phyloP scores from a whole-genome alignment of 2,888 invertebrate species.

The Drosophila macrothrix region DNA sequence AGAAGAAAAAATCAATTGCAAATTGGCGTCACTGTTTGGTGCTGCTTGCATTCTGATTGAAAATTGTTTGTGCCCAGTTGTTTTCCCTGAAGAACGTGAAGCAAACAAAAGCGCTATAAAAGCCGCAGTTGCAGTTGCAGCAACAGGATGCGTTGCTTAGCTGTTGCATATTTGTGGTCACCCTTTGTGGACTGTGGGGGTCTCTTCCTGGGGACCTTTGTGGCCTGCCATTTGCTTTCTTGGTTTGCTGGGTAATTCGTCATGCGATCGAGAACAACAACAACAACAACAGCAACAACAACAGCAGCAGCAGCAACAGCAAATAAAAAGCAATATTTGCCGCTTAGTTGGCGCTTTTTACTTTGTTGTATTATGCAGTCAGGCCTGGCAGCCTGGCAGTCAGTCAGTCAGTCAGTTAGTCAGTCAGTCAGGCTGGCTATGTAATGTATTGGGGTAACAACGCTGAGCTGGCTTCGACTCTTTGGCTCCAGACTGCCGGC shows the following conservation, averaged over 20 bases:
- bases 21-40: conserved; percentile 36
- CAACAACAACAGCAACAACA: conserved; percentile 19
- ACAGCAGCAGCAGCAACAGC: conserved; percentile 15
- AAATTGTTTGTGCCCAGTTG: conserved; percentile 64
- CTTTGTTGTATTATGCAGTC: conserved; percentile 63
- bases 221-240: conserved; percentile 47
- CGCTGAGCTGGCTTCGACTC: conserved; percentile 15
- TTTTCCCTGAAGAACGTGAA: conserved; percentile 74
- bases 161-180: conserved; percentile 73
- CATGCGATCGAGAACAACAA: conserved; percentile 64
- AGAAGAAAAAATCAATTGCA: conserved; percentile 46
- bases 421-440: conserved; percentile 11
- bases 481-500: conserved; percentile 64
- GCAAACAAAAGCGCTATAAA: conserved; percentile 42
- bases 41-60: conserved; percentile 66
- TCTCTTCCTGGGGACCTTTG: conserved; percentile 46
- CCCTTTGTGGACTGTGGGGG: conserved; percentile 31
- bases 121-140: conserved; percentile 18
- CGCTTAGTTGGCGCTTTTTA: conserved; percentile 79
- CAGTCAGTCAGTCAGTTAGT: conserved; percentile 10
- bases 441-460: conserved; percentile 41
- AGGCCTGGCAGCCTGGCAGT: conserved; percentile 18
- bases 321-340: conserved; percentile 66
- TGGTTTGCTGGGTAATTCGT: conserved; percentile 57
- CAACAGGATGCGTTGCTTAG: conserved; percentile 44